Base-by-base conservation (phyloP, 2,888 invertebrate species). In the Ariolimax columbianus region DNA sequence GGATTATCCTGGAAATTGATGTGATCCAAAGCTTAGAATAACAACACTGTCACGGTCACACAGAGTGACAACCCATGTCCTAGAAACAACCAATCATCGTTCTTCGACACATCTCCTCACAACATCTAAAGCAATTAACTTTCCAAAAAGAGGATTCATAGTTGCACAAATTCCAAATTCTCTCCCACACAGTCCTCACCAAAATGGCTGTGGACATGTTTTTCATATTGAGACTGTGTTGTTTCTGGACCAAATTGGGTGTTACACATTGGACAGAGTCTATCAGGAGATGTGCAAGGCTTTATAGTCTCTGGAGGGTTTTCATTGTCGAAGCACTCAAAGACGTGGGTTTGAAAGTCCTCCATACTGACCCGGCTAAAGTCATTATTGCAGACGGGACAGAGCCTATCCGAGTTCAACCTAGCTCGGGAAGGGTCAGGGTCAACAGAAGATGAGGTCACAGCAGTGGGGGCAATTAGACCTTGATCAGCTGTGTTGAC, bases 271-370 rank as follows among this genome's bases (percentile, higher is more conserved):
- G 92, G 92, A 86, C 92, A 92, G 11, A 88, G 86, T 17, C 90
- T 84, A 36, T 90, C 89, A 1, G 88, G 88, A 1, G 70, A 66
- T 19, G 38, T 40, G 17, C 77, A 81, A 0, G 88, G 73, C 75
- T 84, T 87, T 75, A 88, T 77, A 26, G 88, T 88, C 51, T 88
- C 88, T n/a, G 88, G 87, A 17, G 86, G 86, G 30, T 80, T 77
- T 1, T 82, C 83, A 59, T 89, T 89, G 81, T 91, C 91, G 59
- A 91, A 91, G 88, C 92, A 92, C 43, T 91, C 90, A 83, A 91
- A 90, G 1, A 92, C 91, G 82, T 92, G 92, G 38, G 88, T 88
- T 86, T 92, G 92, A 88, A 92, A 92, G 47, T 91, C 90, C 26
- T 91, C 91, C 88, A 91, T 90, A 40, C 87, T 87, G 82, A 91